A percentile compares a stretch with the other conserved stretches of the same genome.
phyloP scores from a whole-genome alignment of 2,888 invertebrate species.

The Monoplex corrugatus region DNA sequence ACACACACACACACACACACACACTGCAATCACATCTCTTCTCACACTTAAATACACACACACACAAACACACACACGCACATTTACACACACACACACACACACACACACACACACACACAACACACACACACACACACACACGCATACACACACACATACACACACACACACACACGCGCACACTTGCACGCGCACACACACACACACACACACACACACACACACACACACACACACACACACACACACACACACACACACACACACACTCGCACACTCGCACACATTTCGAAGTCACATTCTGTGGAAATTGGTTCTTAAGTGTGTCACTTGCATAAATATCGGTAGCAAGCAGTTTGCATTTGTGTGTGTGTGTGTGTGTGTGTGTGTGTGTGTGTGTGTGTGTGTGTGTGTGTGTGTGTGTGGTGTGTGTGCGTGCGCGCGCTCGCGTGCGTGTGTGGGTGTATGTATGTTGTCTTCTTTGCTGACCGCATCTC shows the following conservation, averaged over 20 bases:
- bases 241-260: constrained; percentile 1
- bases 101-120: not conserved
- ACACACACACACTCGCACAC: too few species aligned
- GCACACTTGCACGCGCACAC: not conserved
- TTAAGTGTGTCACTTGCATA: too few species aligned
- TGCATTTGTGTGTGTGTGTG: too few species aligned
- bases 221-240: constrained; percentile 20
- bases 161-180: not conserved
- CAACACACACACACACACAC: constrained; percentile 18
- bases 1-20: constrained; percentile 7
- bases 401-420: too few species aligned
- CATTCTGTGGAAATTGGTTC: too few species aligned
- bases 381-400: too few species aligned
- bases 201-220: not conserved
- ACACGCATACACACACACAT: constrained; percentile 15
- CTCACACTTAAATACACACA: not conserved
- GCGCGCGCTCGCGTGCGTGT: too few species aligned
- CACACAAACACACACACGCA: not conserved
- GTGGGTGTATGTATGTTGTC: too few species aligned
- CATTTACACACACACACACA: not conserved
- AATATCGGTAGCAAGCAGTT: too few species aligned
- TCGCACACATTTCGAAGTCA: too few species aligned
- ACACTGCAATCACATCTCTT: not conserved
- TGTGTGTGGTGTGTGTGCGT: too few species aligned
- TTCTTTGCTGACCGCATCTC: too few species aligned